These are phyloP conservation scores for Rhinopithecus roxellana DNA, from an alignment of 2,113 vertebrate genomes.

Conservation along the genomic window DNA sequence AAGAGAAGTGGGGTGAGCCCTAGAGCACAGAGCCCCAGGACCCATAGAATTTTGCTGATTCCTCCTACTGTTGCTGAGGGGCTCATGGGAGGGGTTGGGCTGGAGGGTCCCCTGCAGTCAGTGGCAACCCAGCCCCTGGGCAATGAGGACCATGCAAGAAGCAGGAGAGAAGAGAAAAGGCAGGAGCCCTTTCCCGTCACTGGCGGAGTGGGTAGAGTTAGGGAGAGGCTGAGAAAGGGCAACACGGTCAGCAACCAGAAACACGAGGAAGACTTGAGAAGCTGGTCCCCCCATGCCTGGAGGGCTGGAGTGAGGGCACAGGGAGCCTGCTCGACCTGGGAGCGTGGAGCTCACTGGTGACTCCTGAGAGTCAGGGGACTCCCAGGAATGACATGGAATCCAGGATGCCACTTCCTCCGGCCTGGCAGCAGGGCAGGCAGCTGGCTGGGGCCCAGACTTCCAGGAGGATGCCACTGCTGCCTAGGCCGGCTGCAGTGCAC, in stretches of 20 bases:
- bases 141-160: neutral
- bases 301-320: neutral
- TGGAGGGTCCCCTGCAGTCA: neutral
- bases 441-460: neutral
- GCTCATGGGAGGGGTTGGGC: accelerated
- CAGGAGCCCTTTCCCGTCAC: too few species aligned
- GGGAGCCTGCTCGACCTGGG: neutral
- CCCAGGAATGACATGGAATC: neutral
- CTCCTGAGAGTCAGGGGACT: neutral
- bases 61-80: too few species aligned
- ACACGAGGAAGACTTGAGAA: too few species aligned
- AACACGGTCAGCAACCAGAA: too few species aligned
- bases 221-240: too few species aligned
- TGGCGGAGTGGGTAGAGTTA: too few species aligned
- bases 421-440: neutral
- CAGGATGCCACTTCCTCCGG: neutral
- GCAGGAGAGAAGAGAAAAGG: neutral
- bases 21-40: too few species aligned
- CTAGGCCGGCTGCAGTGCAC: neutral
- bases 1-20: too few species aligned
- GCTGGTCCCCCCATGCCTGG: neutral
- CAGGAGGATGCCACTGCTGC: neutral
- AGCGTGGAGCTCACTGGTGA: neutral
- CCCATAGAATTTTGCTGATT: too few species aligned
- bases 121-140: neutral